Base-by-base conservation (phyloP, 2,888 invertebrate species). In the Habroteleia sp. region DNA sequence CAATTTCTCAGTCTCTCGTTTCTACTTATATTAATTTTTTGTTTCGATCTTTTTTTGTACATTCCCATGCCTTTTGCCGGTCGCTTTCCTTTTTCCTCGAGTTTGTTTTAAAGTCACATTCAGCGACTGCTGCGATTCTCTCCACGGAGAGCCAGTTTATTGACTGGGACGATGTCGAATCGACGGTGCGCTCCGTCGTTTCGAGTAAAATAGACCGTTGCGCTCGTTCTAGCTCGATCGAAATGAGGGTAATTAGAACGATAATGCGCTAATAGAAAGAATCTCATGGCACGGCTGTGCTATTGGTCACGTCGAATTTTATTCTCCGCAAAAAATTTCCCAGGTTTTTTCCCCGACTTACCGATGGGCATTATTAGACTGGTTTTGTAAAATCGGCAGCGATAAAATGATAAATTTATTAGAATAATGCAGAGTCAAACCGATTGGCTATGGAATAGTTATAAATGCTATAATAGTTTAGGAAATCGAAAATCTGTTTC, bases 11-110 rank as follows among this genome's bases (percentile, higher is more conserved):
- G 37, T 39, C 35, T 54, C 62, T 13, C 52, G 41, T 71, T 41
- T 63, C 44, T 46, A 56, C 20, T 52, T 52, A 27, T 52, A 62
- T 71, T 71, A 52, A 56, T 56, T 63, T 60, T 58, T 48, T 27
- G 25, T 25, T 14, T 3, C 11, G 20, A 6, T 52, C 44, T 52
- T 39, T 52, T 39, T 52, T 39, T 48, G 44, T 50, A 60, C 27
- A 44, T 54, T 29, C 25, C 6, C 5, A 5, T 8, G 7, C 11
- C 4, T 6, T 33, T 39, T 41, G 20, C 54, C n/a, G n/a, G n/a
- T n/a, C n/a, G n/a, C n/a, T n/a, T n/a, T 1, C 11, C 8, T 39
- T 41, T 41, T 44, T 35, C 44, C 39, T n/a, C n/a, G n/a, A n/a
- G n/a, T 69, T 52, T 50, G 10, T 20, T 20, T 31, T 16, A 31